Evolutionary conservation across 2,113 vertebrate genomes (phyloP).

Genomic region (Melospiza melodia): DNA sequence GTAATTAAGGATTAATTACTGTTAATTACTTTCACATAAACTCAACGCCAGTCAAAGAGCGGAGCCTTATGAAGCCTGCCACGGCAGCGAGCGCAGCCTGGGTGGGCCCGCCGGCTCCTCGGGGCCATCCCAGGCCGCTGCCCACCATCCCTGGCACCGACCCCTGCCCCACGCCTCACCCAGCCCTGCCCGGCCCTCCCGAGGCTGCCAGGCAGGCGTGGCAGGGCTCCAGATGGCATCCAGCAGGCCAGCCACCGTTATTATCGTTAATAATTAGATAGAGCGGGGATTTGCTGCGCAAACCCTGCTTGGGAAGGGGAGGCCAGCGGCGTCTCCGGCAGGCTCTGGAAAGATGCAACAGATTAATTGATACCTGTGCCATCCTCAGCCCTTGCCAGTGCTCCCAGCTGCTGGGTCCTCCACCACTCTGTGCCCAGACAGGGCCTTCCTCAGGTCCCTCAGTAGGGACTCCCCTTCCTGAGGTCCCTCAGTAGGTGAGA

Average conservation of each 20-base stretch:
- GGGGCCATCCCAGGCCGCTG: not conserved
- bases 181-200: not conserved
- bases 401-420: not conserved
- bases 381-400: not conserved
- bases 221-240: constrained; percentile 57
- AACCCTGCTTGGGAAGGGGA: not conserved
- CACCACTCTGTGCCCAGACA: rapidly evolving
- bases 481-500: not conserved
- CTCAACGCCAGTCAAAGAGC: constrained; percentile 98
- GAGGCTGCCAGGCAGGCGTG: not conserved
- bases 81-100: constrained; percentile 80
- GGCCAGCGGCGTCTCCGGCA: not conserved
- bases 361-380: not conserved
- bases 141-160: not conserved
- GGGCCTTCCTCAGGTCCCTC: not conserved
- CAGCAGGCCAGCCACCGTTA: not conserved
- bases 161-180: not conserved
- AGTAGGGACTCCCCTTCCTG: not conserved
- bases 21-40: constrained; percentile 99
- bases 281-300: constrained; percentile 12
- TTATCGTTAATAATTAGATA: constrained; percentile 53
- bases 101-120: constrained; percentile 49
- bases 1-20: constrained; percentile 99
- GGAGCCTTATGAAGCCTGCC: constrained; percentile 90
- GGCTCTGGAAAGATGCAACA: not conserved